Base-by-base conservation (phyloP, 37 sponge, comb jelly and placozoan species). In the Eunapius fragilis region DNA sequence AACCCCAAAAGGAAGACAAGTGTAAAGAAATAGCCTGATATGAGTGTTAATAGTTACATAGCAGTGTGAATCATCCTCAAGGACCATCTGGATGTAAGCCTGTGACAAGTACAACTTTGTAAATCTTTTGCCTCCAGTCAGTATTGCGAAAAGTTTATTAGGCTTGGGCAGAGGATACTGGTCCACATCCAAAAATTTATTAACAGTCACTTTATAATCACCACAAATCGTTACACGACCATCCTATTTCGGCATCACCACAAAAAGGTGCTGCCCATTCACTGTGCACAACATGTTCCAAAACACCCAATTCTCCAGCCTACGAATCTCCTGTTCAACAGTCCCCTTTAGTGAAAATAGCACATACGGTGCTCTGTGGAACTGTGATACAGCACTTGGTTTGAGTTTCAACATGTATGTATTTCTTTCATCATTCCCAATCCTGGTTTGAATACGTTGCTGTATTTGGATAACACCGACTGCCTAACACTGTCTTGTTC, bases 121-220 rank as follows among this genome's bases (percentile, higher is more conserved):
- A 67, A 89, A 89, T 48, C 67, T 36, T 26, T 84, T 27, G 13
- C 89, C 89, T 22, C 85, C 74, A 25, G 48, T 67, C 26, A 89
- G 27, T 11, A 67, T 38, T n/a, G 83, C 83, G 37, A 88, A 82
- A n/a, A 82, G 48, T 27, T 87, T 82, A 19, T 87, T 82, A 7
- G 48, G 32, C 25, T 69, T 72, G 17, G 85, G 85, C 4, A 89
- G 76, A 30, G 85, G 85, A 31, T 89, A 89, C 50, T 79, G 37
- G 10, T 85, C 85, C 7, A 85, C 80, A 19, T 76, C 74, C 7
- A 85, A 32, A 14, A 80, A 71, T 25, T 69, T 85, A 36, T 89
- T 89, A 24, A 89, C 23, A n/a, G 90, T 89, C 11, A 75, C 70
- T 34, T 82, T 82, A 72, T 82, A 87, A 83, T 88, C 89, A 12